Conservation (phyloP, 2,888 invertebrate genomes). For the Sesia apiformis region DNA sequence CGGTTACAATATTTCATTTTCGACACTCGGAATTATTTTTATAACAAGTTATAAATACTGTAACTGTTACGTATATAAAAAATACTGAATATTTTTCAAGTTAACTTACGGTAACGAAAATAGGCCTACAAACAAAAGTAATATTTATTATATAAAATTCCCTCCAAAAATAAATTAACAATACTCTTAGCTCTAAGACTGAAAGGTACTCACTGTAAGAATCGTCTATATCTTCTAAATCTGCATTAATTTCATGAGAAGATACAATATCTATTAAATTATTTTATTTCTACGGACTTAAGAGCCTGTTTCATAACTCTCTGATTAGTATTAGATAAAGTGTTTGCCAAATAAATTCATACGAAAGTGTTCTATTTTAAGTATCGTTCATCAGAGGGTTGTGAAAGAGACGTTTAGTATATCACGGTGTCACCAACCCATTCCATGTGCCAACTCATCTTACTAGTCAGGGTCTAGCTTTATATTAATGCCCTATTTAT, state of each 20-base stretch:
- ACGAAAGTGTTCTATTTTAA: no score
- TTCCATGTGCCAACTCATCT: constrained; percentile 57
- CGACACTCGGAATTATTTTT: constrained; percentile 34
- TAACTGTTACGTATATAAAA: constrained; percentile 25
- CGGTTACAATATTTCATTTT: neutral
- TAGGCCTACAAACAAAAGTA: constrained; percentile 46
- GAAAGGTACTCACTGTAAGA: constrained; percentile 36
- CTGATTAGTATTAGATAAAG: no score
- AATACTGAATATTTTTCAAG: constrained; percentile 54
- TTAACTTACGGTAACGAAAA: constrained; percentile 38
- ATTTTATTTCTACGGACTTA: no score
- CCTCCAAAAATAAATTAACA: constrained; percentile 64
- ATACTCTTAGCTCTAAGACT: constrained; percentile 69
- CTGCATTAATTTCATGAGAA: no score
- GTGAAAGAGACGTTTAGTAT: constrained; percentile 8
- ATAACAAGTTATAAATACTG: constrained; percentile 25
- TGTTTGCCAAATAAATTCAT: no score
- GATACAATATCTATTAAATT: no score
- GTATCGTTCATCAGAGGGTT: neutral
- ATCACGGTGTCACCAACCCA: constrained; percentile 46
- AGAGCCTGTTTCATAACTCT: no score
- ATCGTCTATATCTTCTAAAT: neutral
- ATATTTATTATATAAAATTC: constrained; percentile 57
- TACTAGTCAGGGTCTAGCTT: constrained; percentile 63
- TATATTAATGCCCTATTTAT: constrained; percentile 32